phyloP scores from a whole-genome alignment of 2,113 vertebrate genomes.

The Phalacrocorax brasilianus region DNA sequence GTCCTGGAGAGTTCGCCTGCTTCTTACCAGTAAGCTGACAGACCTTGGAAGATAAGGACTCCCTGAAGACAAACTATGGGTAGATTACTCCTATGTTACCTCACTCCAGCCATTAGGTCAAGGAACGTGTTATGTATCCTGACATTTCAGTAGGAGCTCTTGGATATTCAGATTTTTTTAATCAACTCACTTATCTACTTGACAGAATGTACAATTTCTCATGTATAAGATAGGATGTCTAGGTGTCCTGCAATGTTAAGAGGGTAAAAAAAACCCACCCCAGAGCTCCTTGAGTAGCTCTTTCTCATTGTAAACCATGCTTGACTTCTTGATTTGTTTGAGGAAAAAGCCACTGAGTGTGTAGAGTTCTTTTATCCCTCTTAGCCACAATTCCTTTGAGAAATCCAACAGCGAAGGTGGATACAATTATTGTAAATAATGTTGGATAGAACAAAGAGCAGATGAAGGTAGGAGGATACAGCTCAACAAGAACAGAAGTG shows the following conservation, averaged over 20 bases:
- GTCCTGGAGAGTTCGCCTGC: background rate
- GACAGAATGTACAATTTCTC: background rate
- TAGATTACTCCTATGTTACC: background rate
- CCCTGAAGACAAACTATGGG: background rate
- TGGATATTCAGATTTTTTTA: background rate
- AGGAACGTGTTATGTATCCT: background rate
- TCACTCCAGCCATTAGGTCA: background rate
- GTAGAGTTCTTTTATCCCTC: constrained; percentile 30
- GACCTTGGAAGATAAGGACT: background rate
- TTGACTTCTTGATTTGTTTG: constrained; percentile 61
- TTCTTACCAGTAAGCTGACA: background rate
- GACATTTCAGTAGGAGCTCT: background rate
- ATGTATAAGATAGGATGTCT: background rate
- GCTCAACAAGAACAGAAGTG: constrained; percentile 61
- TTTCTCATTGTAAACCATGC: constrained; percentile 20
- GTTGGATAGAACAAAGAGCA: constrained; percentile 28
- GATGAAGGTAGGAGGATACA: constrained; percentile 52
- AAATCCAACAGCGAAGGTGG: constrained; percentile 51
- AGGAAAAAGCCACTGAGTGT: constrained; percentile 48
- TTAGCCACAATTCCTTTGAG: constrained; percentile 52
- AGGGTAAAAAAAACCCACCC: constrained; percentile 20
- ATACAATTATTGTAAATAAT: constrained; percentile 62
- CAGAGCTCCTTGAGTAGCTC: constrained; percentile 42
- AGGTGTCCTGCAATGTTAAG: constrained; percentile 22
- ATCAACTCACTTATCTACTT: constrained; percentile 22